phyloP scores from a whole-genome alignment of 2,797 vertebrate species.

The Poecilia gillii region DNA sequence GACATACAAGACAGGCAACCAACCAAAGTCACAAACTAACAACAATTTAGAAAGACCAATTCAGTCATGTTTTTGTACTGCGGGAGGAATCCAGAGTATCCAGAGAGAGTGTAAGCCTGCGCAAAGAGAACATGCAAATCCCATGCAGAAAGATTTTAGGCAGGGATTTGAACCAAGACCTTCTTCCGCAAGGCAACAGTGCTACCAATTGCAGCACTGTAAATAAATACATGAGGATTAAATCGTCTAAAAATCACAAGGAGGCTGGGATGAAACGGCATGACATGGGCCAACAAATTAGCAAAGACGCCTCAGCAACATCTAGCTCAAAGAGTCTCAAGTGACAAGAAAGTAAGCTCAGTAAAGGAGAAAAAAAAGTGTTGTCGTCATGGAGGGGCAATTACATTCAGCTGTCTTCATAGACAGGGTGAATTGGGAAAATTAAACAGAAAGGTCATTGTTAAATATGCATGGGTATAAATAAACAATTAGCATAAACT shows the following conservation, averaged over 20 bases:
- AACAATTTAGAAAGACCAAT: background rate
- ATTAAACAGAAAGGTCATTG: slow-evolving; percentile 32
- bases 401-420: slow-evolving; percentile 21
- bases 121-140: background rate
- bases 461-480: slow-evolving; percentile 55
- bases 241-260: background rate
- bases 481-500: slow-evolving; percentile 59
- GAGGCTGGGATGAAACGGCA: background rate
- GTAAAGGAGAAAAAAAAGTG: background rate
- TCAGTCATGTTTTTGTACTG: background rate
- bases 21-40: background rate
- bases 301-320: background rate
- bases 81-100: background rate
- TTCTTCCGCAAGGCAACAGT: background rate
- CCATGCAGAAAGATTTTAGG: background rate
- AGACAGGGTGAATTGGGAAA: slow-evolving; percentile 8
- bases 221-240: background rate
- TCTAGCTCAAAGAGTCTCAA: background rate
- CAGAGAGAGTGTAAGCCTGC: background rate
- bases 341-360: background rate
- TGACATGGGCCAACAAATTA: background rate
- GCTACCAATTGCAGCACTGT: background rate
- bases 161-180: background rate
- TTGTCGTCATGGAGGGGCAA: slow-evolving; percentile 1
- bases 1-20: background rate